phyloP scores from a whole-genome alignment of 1,140 invertebrate species.

The Diorhabda elongata region DNA sequence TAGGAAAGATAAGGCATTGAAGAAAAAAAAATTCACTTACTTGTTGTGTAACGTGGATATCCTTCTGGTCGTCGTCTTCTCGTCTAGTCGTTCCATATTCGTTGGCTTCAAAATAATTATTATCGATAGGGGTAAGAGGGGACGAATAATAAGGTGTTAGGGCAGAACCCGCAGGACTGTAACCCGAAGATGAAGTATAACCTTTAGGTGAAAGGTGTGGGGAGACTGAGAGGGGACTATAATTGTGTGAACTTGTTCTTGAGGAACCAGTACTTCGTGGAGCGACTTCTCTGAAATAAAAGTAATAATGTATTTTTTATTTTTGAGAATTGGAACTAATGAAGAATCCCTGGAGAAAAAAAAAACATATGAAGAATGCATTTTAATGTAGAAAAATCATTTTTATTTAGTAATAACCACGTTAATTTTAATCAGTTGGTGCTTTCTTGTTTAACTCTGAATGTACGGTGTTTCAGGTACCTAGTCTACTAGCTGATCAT shows the following conservation, averaged over 20 bases:
- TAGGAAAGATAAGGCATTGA: too few relatives aligned
- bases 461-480: too few relatives aligned
- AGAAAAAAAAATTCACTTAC: constrained; percentile 23
- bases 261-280: constrained; percentile 39
- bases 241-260: constrained; percentile 40
- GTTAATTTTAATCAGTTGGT: too few relatives aligned
- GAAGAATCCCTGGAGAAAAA: too few relatives aligned
- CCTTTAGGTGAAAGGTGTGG: constrained; percentile 42
- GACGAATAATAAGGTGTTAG: constrained; percentile 39
- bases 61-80: constrained; percentile 22
- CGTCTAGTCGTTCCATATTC: constrained; percentile 21
- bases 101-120: constrained; percentile 35
- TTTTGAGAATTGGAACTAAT: neutral
- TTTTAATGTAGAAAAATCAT: too few relatives aligned
- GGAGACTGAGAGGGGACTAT: constrained; percentile 44
- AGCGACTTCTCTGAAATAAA: constrained; percentile 36
- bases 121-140: constrained; percentile 40
- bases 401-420: too few relatives aligned
- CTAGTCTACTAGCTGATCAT: too few relatives aligned
- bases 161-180: constrained; percentile 38
- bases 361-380: too few relatives aligned
- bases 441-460: too few relatives aligned
- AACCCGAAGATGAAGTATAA: constrained; percentile 26
- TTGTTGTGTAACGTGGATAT: constrained; percentile 43
- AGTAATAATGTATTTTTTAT: constrained; percentile 1